A percentile compares a stretch with the other conserved stretches of the same genome.
These are phyloP conservation scores for Pocillopora damicornis DNA, from an alignment of 64 coral and sea anemone genomes.

Conservation along the genomic window DNA sequence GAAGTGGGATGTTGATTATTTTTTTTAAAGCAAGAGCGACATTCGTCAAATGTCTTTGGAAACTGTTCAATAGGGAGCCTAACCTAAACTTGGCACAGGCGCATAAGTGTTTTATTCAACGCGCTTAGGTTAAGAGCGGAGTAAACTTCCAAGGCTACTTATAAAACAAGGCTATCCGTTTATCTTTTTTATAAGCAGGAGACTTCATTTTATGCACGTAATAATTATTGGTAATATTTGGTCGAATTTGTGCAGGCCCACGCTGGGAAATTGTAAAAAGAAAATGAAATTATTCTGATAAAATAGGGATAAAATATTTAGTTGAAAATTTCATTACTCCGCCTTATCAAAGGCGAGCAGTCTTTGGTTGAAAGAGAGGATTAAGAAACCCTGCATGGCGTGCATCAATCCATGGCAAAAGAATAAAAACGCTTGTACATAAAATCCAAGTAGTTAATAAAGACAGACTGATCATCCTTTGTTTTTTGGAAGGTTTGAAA, in stretches of 20 bases:
- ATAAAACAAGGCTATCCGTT: not conserved
- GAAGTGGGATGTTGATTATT: slow-evolving; percentile 46
- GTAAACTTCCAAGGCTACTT: not conserved
- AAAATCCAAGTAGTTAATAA: slow-evolving; percentile 9
- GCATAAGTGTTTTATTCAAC: not conserved
- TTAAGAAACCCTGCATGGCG: not conserved
- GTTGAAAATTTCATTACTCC: slow-evolving; percentile 33
- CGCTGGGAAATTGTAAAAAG: slow-evolving; percentile 32
- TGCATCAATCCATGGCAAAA: too few species aligned
- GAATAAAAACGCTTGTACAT: not conserved
- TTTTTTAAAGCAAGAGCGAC: not conserved
- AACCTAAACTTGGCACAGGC: not conserved
- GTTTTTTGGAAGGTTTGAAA: not conserved
- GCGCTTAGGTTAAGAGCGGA: slow-evolving; percentile 2
- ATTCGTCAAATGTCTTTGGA: slow-evolving; percentile 7
- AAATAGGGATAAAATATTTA: slow-evolving; percentile 41
- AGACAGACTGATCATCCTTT: not conserved
- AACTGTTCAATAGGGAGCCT: slow-evolving; percentile 24
- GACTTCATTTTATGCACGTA: slow-evolving; percentile 23
- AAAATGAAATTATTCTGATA: slow-evolving; percentile 46
- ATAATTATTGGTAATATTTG: slow-evolving; percentile 42
- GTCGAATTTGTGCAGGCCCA: slow-evolving; percentile 32
- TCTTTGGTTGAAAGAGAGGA: not conserved
- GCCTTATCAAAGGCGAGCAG: slow-evolving; percentile 12
- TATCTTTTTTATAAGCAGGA: not conserved